Conservation (phyloP, 2,113 vertebrate species). For the Anguilla rostrata region DNA sequence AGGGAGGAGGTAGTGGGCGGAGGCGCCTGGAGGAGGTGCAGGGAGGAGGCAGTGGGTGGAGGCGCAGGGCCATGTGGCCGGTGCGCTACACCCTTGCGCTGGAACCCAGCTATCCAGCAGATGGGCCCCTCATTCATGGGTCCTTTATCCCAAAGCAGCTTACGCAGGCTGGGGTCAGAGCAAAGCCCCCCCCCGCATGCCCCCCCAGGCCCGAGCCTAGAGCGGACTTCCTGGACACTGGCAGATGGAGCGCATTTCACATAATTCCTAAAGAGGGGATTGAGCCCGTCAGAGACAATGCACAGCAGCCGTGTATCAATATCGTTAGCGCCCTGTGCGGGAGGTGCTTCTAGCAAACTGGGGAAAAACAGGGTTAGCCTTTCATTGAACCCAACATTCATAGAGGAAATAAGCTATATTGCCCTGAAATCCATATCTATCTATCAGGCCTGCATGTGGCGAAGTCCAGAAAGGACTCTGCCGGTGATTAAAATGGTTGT, state of each 20-base stretch:
- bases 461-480: neutral
- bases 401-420: neutral
- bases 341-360: neutral
- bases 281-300: neutral
- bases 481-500: neutral
- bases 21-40: too few species aligned
- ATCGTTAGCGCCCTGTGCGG: neutral
- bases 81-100: too few species aligned
- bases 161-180: slow-evolving; percentile 16
- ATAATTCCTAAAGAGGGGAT: slow-evolving; percentile 36
- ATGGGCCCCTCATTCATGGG: slow-evolving; percentile 20
- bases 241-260: slow-evolving; percentile 29
- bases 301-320: neutral
- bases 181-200: neutral
- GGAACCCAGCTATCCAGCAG: neutral
- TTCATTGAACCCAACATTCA: neutral
- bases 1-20: too few species aligned
- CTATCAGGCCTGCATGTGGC: neutral
- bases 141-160: slow-evolving; percentile 28
- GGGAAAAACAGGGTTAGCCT: neutral
- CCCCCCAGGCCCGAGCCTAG: too few species aligned
- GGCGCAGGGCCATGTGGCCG: too few species aligned
- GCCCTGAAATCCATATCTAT: neutral
- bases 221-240: neutral
- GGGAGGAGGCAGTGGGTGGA: too few species aligned